phyloP scores from a whole-genome alignment of 2,888 invertebrate species.

The Kryphioiulus occultus region DNA sequence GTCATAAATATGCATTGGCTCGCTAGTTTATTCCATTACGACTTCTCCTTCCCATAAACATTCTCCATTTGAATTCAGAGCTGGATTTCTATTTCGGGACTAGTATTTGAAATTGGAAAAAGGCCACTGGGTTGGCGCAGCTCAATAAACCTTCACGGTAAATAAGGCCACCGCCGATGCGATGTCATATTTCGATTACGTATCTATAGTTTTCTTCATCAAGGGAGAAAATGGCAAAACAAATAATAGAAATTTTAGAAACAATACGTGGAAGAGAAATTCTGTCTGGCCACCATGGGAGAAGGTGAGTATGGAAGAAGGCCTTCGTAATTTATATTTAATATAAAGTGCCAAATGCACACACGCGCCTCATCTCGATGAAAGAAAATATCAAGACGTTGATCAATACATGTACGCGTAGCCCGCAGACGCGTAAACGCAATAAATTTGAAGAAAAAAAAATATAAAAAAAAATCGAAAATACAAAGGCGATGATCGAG shows the following conservation, averaged over 20 bases:
- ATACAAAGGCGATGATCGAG: background rate
- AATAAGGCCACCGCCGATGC: background rate
- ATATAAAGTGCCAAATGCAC: constrained; percentile 5
- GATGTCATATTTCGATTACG: background rate
- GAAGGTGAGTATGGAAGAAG: background rate
- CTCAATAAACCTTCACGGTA: constrained; percentile 5
- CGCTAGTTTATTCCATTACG: background rate
- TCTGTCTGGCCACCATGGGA: background rate
- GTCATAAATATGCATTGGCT: background rate
- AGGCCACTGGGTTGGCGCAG: background rate
- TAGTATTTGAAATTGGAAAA: background rate
- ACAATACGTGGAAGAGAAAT: background rate
- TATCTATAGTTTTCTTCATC: background rate
- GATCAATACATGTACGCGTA: background rate
- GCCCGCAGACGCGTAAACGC: background rate
- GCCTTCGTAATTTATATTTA: background rate
- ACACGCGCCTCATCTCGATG: background rate
- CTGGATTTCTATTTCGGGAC: constrained; percentile 5
- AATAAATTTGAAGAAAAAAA: background rate
- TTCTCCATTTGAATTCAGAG: background rate
- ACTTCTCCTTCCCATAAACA: background rate
- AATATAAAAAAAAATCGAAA: background rate
- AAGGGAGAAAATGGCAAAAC: background rate
- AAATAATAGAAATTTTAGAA: background rate
- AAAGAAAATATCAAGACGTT: background rate